Evolutionary conservation across 2,888 invertebrate genomes (phyloP), one percentile per base, ranked within the genome.

Genomic region (Phaedon cochleariae): DNA sequence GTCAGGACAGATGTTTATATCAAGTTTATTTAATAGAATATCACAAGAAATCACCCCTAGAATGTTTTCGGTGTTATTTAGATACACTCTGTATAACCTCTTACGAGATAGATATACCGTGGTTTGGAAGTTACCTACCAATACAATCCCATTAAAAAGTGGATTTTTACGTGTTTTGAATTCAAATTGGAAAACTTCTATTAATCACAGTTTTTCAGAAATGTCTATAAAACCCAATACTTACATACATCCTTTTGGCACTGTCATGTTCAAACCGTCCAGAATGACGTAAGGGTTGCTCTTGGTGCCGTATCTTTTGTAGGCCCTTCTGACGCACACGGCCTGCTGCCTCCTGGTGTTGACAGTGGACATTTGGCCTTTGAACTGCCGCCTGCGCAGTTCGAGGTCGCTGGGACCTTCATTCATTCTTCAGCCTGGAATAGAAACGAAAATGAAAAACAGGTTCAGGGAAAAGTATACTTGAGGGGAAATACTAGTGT

Each of bases 191-290:
- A n/a, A n/a, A n/a, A n/a, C n/a, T n/a, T n/a, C n/a, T n/a, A n/a
- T n/a, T n/a, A n/a, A n/a, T n/a, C 26, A 26, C 26, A 7, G 7
- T 3, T 5, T 26, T 15, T 15, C 29, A 17, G 7, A 12, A 26
- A 21, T 53, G 15, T 17, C 4, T 12, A n/a, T 15, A 20, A 49
- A 20, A 20, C 7, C 12, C 17, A 4, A 29, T 51, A 70, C 74
- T 74, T 71, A 77, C 77, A 77, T 77, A 45, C 75, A 76, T 52
- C 77, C 77, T 80, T 95, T 94, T 20, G 95, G 92, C 48, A 97
- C 96, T 17, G 95, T 95, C 93, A 97, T 94, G 79, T 94, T 94
- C 60, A 97, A 87, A 21, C 93, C 93, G 80, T 95, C 94, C 59
- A 97, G 86, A 41, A 96, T 92, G 31, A 94, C 87, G 74, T 92